These are phyloP conservation scores for Drosophila kambysellisi DNA, from an alignment of 2,888 invertebrate genomes.

Conservation along the genomic window DNA sequence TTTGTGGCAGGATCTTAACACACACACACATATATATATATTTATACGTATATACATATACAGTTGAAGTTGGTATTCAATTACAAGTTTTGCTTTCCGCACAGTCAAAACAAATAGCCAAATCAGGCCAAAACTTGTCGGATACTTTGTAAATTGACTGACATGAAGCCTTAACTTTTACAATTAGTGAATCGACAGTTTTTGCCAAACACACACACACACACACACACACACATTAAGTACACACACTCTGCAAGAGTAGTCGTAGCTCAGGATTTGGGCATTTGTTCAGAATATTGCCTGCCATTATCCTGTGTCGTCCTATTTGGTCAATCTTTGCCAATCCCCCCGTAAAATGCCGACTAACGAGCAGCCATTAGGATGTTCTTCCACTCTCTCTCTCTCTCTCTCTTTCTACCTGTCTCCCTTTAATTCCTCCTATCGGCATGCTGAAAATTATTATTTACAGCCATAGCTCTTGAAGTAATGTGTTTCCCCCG, in stretches of 20 bases:
- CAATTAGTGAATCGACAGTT: slow-evolving; percentile 61
- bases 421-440: neutral
- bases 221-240: slow-evolving; percentile 5
- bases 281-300: slow-evolving; percentile 27
- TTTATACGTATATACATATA: neutral
- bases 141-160: slow-evolving; percentile 52
- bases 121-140: slow-evolving; percentile 55
- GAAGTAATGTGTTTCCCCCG: slow-evolving; percentile 29
- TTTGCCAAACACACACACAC: slow-evolving; percentile 3
- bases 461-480: slow-evolving; percentile 41
- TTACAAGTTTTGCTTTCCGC: slow-evolving; percentile 58
- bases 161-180: slow-evolving; percentile 61
- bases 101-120: slow-evolving; percentile 61
- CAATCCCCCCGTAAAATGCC: slow-evolving; percentile 40
- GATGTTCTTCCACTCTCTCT: slow-evolving; percentile 1
- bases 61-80: slow-evolving; percentile 61
- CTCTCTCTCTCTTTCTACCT: neutral
- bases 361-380: slow-evolving; percentile 69
- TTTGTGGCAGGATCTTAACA: slow-evolving; percentile 30
- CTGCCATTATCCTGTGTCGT: slow-evolving; percentile 33
- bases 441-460: slow-evolving; percentile 18
- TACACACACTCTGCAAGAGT: slow-evolving; percentile 23
- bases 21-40: slow-evolving; percentile 1
- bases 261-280: slow-evolving; percentile 21
- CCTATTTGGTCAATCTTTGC: slow-evolving; percentile 46